A percentile compares a stretch with the other conserved stretches of the same genome.
These are phyloP conservation scores for Otis tarda DNA, from an alignment of 2,113 vertebrate genomes.

Conservation along the genomic window DNA sequence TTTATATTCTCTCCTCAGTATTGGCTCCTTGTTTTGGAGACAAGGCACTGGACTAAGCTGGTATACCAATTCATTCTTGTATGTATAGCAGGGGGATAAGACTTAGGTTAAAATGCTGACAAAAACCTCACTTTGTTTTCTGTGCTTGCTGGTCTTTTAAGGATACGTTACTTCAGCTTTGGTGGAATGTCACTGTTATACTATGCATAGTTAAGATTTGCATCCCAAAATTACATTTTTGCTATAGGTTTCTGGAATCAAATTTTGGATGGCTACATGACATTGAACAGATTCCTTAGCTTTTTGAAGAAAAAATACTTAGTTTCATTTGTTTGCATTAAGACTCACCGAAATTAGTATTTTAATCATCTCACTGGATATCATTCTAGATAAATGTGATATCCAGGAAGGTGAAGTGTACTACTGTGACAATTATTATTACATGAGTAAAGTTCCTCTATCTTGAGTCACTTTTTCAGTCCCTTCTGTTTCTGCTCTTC, in stretches of 20 bases:
- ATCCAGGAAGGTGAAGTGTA: not conserved
- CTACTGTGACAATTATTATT: not conserved
- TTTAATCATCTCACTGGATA: not conserved
- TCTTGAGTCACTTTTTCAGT: not conserved
- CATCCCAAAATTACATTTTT: not conserved
- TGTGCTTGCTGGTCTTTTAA: not conserved
- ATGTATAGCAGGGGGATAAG: not conserved
- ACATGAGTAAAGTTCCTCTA: not conserved
- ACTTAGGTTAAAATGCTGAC: not conserved
- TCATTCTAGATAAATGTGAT: not conserved
- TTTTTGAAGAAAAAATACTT: not conserved
- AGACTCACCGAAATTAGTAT: not conserved
- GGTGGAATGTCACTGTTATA: not conserved
- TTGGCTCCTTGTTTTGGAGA: not conserved
- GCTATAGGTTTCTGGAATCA: not conserved
- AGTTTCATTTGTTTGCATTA: not conserved
- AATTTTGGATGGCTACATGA: not conserved
- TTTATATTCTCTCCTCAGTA: not conserved
- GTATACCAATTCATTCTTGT: not conserved
- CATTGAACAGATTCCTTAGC: not conserved
- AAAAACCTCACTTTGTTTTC: rapidly evolving
- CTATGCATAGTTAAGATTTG: not conserved
- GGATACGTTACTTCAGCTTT: not conserved
- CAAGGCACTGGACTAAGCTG: not conserved
- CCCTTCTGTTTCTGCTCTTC: not conserved